phyloP scores from a whole-genome alignment of 2,113 vertebrate genomes.

The Trematocara stigmaticum region DNA sequence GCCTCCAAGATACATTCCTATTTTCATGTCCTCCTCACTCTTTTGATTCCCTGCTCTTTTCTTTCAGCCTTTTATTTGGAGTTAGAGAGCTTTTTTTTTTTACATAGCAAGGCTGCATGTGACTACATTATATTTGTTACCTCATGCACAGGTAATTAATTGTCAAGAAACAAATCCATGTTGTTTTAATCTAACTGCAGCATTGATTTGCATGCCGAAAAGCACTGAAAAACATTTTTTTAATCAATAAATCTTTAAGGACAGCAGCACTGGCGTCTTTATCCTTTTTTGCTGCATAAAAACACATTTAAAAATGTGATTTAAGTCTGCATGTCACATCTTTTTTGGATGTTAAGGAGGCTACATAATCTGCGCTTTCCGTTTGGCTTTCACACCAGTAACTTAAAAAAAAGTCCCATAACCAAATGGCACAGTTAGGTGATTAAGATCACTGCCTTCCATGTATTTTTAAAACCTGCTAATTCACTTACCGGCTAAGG shows the following conservation, averaged over 20 bases:
- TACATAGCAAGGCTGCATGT: background rate
- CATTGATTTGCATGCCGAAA: background rate
- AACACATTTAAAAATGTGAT: background rate
- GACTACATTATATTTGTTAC: conserved; percentile 8
- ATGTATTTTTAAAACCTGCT: background rate
- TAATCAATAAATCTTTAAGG: background rate
- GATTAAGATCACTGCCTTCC: background rate
- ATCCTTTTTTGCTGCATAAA: background rate
- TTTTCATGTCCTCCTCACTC: conserved; percentile 40
- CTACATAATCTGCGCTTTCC: background rate
- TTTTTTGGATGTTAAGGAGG: background rate
- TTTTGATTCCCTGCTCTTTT: conserved; percentile 14
- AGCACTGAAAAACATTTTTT: background rate
- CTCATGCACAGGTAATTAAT: background rate
- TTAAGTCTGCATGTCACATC: background rate
- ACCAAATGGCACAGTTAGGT: background rate
- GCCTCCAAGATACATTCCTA: conserved; percentile 49
- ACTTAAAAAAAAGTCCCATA: background rate
- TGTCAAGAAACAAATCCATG: background rate
- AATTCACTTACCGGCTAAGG: background rate
- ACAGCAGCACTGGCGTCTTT: background rate
- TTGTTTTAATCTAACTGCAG: background rate
- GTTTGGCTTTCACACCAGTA: background rate
- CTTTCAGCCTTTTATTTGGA: conserved; percentile 42
- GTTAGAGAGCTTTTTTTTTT: background rate